Percentiles rank a stretch among this genome's conserved stretches.
Conservation (phyloP, 2,797 vertebrate genomes). For the Scleropages formosus region DNA sequence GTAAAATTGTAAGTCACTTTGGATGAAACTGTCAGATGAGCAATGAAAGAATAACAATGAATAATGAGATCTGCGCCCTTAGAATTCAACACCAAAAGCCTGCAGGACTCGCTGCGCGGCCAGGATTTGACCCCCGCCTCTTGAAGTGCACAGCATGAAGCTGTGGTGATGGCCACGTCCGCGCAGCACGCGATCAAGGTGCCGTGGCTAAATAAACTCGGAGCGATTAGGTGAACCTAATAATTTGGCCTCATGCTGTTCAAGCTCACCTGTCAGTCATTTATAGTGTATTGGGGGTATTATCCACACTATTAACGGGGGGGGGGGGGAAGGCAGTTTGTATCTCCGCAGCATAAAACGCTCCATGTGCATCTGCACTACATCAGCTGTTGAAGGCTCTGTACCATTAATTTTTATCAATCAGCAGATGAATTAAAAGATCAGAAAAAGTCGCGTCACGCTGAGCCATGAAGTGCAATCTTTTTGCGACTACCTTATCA, state of each 20-base stretch:
- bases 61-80: no score
- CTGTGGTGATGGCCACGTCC: no score
- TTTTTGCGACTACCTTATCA: constrained; percentile 7
- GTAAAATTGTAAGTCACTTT: no score
- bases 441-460: background rate
- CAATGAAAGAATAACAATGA: no score
- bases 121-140: background rate
- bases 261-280: background rate
- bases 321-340: no score
- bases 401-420: background rate
- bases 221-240: background rate
- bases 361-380: background rate
- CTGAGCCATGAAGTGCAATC: constrained; percentile 9
- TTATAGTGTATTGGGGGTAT: background rate
- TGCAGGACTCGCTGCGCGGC: no score
- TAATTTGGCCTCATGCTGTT: background rate
- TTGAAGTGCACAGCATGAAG: background rate
- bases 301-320: background rate
- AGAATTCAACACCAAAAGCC: background rate
- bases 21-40: no score
- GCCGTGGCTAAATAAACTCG: no score
- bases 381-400: background rate
- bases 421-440: constrained; percentile 23
- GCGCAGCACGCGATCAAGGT: background rate
- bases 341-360: background rate